Conservation (phyloP, 2,888 invertebrate genomes). For the Muscina levida region DNA sequence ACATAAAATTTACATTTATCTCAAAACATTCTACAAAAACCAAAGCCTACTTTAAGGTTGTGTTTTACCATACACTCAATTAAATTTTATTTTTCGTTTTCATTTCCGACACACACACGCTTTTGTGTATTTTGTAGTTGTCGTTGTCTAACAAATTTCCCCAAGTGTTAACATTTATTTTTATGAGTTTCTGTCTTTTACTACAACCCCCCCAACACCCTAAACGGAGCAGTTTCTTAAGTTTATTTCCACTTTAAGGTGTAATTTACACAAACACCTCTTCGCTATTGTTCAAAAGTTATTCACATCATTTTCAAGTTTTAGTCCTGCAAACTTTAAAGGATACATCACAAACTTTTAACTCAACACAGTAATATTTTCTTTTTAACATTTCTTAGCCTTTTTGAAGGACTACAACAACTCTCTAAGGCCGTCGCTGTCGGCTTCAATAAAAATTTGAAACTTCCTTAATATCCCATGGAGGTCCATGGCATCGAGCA, state of each 20-base stretch:
- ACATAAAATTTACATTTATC: too few relatives aligned
- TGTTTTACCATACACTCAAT: too few relatives aligned
- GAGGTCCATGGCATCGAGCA: neutral
- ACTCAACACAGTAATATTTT: neutral
- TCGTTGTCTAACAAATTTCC: neutral
- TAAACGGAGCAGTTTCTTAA: conserved; percentile 47
- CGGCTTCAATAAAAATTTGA: too few relatives aligned
- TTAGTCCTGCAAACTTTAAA: neutral
- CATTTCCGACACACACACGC: too few relatives aligned
- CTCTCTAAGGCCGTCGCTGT: too few relatives aligned
- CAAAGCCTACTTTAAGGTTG: too few relatives aligned
- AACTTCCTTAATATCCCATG: too few relatives aligned
- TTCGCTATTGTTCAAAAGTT: conserved; percentile 28
- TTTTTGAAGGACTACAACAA: too few relatives aligned
- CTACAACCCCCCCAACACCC: conserved; percentile 49
- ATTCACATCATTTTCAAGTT: conserved; percentile 10
- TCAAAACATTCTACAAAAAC: too few relatives aligned
- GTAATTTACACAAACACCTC: conserved; percentile 29
- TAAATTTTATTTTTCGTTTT: too few relatives aligned
- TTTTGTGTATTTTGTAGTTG: too few relatives aligned
- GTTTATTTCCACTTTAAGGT: conserved; percentile 24
- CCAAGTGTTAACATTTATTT: conserved; percentile 55
- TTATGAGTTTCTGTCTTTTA: conserved; percentile 8
- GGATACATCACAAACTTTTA: neutral
- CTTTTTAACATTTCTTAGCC: too few relatives aligned